Percentiles rank a stretch among this genome's conserved stretches.
phyloP scores from a whole-genome alignment of 2,797 vertebrate genomes.

The Hipposideros larvatus region DNA sequence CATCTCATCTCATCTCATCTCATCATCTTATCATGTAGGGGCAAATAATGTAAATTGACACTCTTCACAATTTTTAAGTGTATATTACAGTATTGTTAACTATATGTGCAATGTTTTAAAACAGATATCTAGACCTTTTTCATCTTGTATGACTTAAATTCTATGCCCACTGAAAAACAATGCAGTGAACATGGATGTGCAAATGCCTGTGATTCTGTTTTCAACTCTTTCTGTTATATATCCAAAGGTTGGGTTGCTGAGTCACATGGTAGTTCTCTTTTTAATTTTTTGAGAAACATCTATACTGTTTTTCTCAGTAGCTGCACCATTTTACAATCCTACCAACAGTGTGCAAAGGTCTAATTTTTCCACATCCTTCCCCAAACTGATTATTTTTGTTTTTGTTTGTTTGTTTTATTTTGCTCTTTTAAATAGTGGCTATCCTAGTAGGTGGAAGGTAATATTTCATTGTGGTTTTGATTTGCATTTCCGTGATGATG shows the following conservation, averaged over 20 bases:
- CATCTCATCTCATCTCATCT: rapidly evolving
- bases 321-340: neutral
- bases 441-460: neutral
- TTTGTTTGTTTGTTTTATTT: neutral
- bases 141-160: neutral
- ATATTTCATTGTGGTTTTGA: neutral
- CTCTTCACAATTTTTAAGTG: neutral
- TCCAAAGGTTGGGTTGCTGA: neutral
- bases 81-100: neutral
- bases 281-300: neutral
- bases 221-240: neutral
- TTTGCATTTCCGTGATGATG: neutral
- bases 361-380: neutral
- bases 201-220: neutral
- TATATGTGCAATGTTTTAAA: neutral
- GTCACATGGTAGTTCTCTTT: neutral
- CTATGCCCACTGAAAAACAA: neutral
- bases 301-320: neutral
- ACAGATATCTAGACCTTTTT: neutral
- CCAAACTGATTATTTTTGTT: neutral
- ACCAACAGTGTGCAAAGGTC: neutral
- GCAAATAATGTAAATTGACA: neutral
- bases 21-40: neutral
- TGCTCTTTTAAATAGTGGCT: neutral
- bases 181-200: neutral